Base-by-base conservation (phyloP, 2,113 vertebrate genomes). In the Lucifuga dentata region DNA sequence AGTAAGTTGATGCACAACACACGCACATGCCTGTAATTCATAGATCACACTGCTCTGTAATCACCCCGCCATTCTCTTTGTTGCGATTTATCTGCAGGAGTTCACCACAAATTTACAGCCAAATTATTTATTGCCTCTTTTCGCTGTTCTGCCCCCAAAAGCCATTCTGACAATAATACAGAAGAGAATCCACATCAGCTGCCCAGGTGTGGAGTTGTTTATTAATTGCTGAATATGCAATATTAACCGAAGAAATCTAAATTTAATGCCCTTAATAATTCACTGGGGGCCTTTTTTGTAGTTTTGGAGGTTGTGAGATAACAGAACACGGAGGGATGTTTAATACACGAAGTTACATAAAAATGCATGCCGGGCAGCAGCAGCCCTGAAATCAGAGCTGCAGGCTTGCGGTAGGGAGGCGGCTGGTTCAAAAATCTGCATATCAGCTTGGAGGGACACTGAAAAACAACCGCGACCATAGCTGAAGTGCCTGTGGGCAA, bases 1-100 rank as follows among this genome's bases (percentile, higher is more conserved):
- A 89, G 97, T 98, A 85, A 91, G 94, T 92, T 0, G 2, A 44
- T 0, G 6, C 35, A 1, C 12, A 46, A 62, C 58, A 51, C 16
- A 68, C 29, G 48, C 51, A 11, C 24, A 20, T 43, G n/a, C 20
- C n/a, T n/a, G n/a, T n/a, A n/a, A 11, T 13, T n/a, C 33, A 26
- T 1, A 29, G 7, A 29, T n/a, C n/a, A 15, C 49, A 20, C 51
- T 11, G 11, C 35, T 33, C 8, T 44, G 20, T 8, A 23, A 45
- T 24, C 17, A 11, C 16, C 15, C n/a, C 6, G 1, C 2, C n/a
- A 17, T 45, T 20, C 16, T 24, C 49, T 61, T 29, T 16, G 10
- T 38, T 51, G 16, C 39, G 8, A 68, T 78, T 62, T 8, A 73
- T 69, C 60, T 2, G 19, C 21, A 26, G 9, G 39, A 20, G 5